Conservation (phyloP, 2,797 vertebrate genomes). For the Bufotes viridis region DNA sequence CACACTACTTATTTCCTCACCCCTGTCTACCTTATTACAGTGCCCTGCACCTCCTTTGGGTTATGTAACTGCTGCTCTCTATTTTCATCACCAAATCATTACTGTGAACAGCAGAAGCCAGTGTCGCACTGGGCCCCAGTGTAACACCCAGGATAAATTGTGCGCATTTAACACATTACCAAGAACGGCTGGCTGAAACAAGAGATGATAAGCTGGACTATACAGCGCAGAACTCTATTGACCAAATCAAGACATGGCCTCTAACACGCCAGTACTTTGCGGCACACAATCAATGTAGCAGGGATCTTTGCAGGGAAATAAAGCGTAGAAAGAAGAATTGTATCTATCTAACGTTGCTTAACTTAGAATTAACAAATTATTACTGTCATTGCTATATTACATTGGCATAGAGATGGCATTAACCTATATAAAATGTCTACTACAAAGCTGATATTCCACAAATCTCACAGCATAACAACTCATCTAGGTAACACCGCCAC, state of each 20-base stretch:
- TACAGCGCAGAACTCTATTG: neutral
- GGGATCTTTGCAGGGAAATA: neutral
- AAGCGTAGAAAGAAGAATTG: neutral
- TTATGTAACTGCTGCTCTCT: slow-evolving; percentile 40
- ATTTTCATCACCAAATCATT: slow-evolving; percentile 35
- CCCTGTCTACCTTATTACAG: slow-evolving; percentile 20
- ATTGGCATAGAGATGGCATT: neutral
- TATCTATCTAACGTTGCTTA: neutral
- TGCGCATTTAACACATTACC: slow-evolving; percentile 44
- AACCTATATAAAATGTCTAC: neutral
- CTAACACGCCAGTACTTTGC: neutral
- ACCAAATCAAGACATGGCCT: slow-evolving; percentile 22
- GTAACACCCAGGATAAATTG: slow-evolving; percentile 44
- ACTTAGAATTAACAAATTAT: neutral
- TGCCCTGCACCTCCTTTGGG: neutral
- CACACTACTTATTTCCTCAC: neutral
- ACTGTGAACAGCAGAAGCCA: slow-evolving; percentile 8
- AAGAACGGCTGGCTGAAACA: slow-evolving; percentile 6
- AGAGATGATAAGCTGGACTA: slow-evolving; percentile 11
- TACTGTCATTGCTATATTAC: neutral
- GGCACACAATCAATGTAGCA: neutral
- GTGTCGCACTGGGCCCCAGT: slow-evolving; percentile 6
- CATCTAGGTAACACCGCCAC: neutral
- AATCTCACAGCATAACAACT: neutral
- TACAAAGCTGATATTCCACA: neutral